These are phyloP conservation scores for Cygnus buccinator DNA, from an alignment of 2,113 vertebrate species.

Conservation along the genomic window DNA sequence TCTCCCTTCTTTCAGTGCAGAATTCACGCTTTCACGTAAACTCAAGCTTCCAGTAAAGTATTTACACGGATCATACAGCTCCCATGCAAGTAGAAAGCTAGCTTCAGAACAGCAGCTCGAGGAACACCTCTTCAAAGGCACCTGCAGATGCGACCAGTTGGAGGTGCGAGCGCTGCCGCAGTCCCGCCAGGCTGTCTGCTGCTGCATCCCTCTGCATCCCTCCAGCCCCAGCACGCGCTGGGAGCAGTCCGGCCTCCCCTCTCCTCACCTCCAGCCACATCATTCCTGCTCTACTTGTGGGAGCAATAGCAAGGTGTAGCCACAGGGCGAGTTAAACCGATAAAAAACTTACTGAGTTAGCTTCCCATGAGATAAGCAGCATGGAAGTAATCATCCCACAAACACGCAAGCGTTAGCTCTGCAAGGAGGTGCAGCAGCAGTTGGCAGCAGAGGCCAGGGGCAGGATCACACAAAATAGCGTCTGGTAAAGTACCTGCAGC, in stretches of 20 bases:
- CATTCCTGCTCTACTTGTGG: not conserved
- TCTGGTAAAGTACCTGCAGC: not conserved
- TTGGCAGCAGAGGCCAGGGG: not conserved
- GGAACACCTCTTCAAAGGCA: not conserved
- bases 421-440: not conserved
- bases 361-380: conserved; percentile 23
- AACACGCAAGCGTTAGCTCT: not conserved
- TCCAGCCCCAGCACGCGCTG: not conserved
- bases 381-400: not conserved
- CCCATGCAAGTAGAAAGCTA: not conserved
- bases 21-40: not conserved
- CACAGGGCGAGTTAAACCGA: not conserved
- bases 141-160: not conserved
- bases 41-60: not conserved
- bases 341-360: not conserved
- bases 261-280: not conserved
- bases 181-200: not conserved
- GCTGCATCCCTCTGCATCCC: not conserved
- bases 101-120: not conserved
- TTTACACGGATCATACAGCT: not conserved
- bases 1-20: not conserved
- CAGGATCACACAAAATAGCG: not conserved
- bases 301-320: not conserved
- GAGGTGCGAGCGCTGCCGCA: not conserved
- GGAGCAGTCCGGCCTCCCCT: not conserved